These are phyloP conservation scores for Palythoa caribaeorum DNA, from an alignment of 92 coral and sea anemone species.

Conservation along the genomic window DNA sequence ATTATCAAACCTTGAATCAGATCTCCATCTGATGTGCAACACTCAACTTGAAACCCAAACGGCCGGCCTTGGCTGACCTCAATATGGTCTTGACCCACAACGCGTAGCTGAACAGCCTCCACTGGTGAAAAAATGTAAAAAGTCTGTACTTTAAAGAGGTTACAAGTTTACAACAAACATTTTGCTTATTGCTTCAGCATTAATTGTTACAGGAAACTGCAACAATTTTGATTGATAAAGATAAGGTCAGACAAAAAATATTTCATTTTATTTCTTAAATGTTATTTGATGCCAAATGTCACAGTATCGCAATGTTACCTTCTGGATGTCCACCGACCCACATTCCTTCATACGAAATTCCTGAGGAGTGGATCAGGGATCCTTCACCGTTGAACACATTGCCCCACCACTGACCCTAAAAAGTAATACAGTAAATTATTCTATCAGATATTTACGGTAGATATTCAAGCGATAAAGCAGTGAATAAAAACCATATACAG, in stretches of 20 bases:
- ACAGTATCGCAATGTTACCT: conserved; percentile 56
- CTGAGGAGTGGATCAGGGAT: conserved; percentile 88
- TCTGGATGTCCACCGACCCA: conserved; percentile 97
- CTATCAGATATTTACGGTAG: too few species aligned
- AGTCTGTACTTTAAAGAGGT: background rate
- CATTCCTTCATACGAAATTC: conserved; percentile 90
- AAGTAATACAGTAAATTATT: background rate
- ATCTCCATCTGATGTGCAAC: conserved; percentile 87
- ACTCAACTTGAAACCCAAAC: conserved; percentile 95
- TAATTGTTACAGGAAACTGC: too few species aligned
- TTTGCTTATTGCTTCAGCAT: too few species aligned
- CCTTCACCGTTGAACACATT: conserved; percentile 94
- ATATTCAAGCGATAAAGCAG: too few species aligned
- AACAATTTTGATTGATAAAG: too few species aligned
- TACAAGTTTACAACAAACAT: background rate
- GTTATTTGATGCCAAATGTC: background rate
- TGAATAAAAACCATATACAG: too few species aligned
- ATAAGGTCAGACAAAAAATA: background rate
- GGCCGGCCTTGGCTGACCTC: conserved; percentile 90
- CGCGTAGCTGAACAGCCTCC: conserved; percentile 78
- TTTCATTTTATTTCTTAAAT: background rate
- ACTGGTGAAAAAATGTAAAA: conserved; percentile 44
- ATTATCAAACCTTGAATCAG: conserved; percentile 71
- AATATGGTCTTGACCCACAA: conserved; percentile 73
- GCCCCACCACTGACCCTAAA: conserved; percentile 99